Base-by-base conservation (phyloP, 2,888 invertebrate genomes). In the Drosophila hawaiiensis region DNA sequence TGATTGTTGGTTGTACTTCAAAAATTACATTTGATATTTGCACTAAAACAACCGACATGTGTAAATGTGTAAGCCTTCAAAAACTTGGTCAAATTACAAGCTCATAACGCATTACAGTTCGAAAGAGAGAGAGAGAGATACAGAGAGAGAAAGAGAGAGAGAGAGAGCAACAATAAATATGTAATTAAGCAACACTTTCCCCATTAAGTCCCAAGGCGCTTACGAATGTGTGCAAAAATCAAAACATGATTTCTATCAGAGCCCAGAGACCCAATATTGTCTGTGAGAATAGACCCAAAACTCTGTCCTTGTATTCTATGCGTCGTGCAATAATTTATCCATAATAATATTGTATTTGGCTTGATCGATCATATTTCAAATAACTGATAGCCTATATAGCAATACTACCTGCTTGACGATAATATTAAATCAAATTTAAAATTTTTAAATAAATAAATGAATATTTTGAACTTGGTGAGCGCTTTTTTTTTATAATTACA, bases 21-120 rank as follows among this genome's bases (percentile, higher is more conserved):
- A 73, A 76, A 84, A 86, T 87, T 62, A 71, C 89, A 89, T 86
- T 81, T 70, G 74, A 83, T 83, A 84, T 89, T 86, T 75, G 74
- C 68, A 66, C 56, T 61, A 47, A 47, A 12, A 49, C 37, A 58
- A 47, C 31, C 52, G 67, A 69, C 69, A 64, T 41, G 63, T 49
- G 59, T 39, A 41, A 43, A 22, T 47, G 28, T 72, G 72, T 60
- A 59, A 62, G 63, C 71, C 63, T 55, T 59, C 65, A 68, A 68
- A 76, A 80, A 71, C 71, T 68, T 76, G 80, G 33, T 80, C 80
- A 68, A 76, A 67, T 75, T 68, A 76, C 78, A 73, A 53, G 61
- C 72, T 63, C 58, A 53, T 69, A 59, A 35, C 4, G 12, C 33
- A 37, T 3, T 25, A 16, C 31, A 9, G 31, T 9, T 31, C 9